Conservation (phyloP, 2,888 invertebrate genomes). For the Acrobasis repandana region DNA sequence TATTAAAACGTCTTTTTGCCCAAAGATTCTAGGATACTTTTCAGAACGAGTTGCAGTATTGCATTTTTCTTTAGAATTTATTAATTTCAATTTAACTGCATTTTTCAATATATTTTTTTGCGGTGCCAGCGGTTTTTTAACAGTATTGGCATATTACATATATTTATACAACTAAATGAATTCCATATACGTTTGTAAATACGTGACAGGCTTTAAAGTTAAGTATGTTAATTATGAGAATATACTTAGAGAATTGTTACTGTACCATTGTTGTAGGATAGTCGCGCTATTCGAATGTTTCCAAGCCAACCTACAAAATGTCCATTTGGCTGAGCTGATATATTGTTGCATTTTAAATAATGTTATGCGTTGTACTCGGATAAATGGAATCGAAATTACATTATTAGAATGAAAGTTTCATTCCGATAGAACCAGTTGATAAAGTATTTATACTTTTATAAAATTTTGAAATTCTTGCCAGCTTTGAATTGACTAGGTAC, state of each 20-base stretch:
- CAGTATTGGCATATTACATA: constrained; percentile 24
- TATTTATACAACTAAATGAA: constrained; percentile 16
- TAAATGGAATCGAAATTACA: constrained; percentile 1
- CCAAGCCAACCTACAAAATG: constrained; percentile 12
- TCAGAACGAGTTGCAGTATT: constrained; percentile 7
- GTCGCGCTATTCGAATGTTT: constrained; percentile 21
- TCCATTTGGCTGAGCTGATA: constrained; percentile 6
- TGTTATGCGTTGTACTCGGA: background rate
- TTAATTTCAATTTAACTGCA: background rate
- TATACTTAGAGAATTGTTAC: constrained; percentile 64
- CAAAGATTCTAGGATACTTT: constrained; percentile 14
- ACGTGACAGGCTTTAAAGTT: constrained; percentile 74
- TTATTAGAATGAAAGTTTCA: background rate
- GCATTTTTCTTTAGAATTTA: constrained; percentile 2
- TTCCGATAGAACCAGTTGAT: background rate
- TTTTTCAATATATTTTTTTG: background rate
- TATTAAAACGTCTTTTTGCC: constrained; percentile 10
- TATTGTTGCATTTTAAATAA: constrained; percentile 15
- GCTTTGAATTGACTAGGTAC: no score
- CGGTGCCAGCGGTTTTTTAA: constrained; percentile 15
- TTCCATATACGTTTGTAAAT: constrained; percentile 46
- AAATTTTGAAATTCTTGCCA: no score
- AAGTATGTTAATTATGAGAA: constrained; percentile 66
- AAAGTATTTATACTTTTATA: background rate
- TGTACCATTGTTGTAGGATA: constrained; percentile 73